Evolutionary conservation across 2,888 invertebrate species (phyloP).

Genomic region (Matsumyia berberina): DNA sequence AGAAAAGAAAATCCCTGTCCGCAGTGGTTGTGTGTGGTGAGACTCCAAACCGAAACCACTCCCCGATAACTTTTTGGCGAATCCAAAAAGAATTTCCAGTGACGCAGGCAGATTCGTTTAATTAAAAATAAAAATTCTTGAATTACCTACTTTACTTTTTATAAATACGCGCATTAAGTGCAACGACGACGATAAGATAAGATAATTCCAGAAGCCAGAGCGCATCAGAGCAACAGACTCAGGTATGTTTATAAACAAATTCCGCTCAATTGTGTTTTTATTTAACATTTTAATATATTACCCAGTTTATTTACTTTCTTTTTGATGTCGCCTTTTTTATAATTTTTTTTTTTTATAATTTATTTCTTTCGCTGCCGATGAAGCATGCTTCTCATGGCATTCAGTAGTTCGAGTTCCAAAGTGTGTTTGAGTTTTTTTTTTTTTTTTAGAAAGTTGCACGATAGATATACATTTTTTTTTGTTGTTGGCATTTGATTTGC

Average conservation of each 20-base stretch:
- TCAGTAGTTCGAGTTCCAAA: constrained; percentile 4
- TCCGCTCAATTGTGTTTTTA: background rate
- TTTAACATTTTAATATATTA: constrained; percentile 6
- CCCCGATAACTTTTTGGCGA: constrained; percentile 34
- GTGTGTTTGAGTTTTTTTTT: background rate
- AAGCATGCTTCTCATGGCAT: constrained; percentile 33
- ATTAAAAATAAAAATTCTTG: constrained; percentile 17
- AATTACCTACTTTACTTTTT: too few species aligned
- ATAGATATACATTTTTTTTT: constrained; percentile 5
- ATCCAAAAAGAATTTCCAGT: constrained; percentile 39
- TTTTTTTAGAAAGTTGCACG: constrained; percentile 53
- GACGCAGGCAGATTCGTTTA: constrained; percentile 55
- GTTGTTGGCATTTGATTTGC: constrained; percentile 6
- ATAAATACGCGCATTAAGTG: constrained; percentile 36
- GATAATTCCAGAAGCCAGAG: background rate
- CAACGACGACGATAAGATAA: constrained; percentile 9
- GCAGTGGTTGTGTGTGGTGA: constrained; percentile 49
- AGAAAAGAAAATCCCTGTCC: constrained; percentile 12
- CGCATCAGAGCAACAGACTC: constrained; percentile 19
- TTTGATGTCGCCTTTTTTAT: constrained; percentile 69
- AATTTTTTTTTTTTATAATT: background rate
- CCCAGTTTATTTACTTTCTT: constrained; percentile 54
- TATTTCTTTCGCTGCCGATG: background rate
- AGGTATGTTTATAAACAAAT: constrained; percentile 44
- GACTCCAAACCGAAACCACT: constrained; percentile 51